Evolutionary conservation across 2,797 vertebrate species (phyloP).

Genomic region (Remorina albescens): DNA sequence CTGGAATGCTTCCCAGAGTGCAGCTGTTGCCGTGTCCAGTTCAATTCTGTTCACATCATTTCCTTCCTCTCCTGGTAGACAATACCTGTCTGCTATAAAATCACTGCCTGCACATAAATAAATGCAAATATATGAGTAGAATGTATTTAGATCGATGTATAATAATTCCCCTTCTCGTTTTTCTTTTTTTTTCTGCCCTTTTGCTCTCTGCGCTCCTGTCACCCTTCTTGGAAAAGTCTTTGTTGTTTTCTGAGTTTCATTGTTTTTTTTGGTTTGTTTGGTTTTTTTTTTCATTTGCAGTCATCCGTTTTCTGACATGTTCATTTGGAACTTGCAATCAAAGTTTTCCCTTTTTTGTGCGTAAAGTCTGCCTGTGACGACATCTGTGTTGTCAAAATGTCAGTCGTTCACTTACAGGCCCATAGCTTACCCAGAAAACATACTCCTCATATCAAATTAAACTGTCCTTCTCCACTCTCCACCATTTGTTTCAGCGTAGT

Average conservation of each 20-base stretch:
- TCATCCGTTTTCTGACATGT: conserved; percentile 60
- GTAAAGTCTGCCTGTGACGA: conserved; percentile 20
- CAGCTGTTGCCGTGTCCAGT: conserved; percentile 81
- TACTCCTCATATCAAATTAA: conserved; percentile 61
- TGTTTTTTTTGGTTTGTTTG: no score
- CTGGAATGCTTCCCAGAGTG: conserved; percentile 81
- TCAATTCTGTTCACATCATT: conserved; percentile 80
- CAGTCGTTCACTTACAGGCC: conserved; percentile 48
- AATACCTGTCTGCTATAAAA: conserved; percentile 78
- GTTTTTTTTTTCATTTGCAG: conserved; percentile 41
- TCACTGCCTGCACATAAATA: conserved; percentile 70
- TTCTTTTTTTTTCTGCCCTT: conserved; percentile 27
- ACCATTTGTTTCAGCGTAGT: conserved; percentile 47
- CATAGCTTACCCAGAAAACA: conserved; percentile 47
- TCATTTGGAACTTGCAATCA: conserved; percentile 54
- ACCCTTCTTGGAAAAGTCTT: conserved; percentile 58
- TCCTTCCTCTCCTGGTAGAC: conserved; percentile 67
- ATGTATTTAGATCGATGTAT: conserved; percentile 55
- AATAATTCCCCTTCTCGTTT: conserved; percentile 32
- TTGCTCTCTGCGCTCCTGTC: conserved; percentile 37
- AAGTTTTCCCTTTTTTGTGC: conserved; percentile 29
- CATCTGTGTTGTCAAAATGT: conserved; percentile 52
- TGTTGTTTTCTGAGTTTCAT: conserved; percentile 65
- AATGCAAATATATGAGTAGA: conserved; percentile 72
- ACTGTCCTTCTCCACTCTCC: conserved; percentile 31